Base-by-base conservation (phyloP, 23 tunicate genomes). In the Phallusia fumigata region DNA sequence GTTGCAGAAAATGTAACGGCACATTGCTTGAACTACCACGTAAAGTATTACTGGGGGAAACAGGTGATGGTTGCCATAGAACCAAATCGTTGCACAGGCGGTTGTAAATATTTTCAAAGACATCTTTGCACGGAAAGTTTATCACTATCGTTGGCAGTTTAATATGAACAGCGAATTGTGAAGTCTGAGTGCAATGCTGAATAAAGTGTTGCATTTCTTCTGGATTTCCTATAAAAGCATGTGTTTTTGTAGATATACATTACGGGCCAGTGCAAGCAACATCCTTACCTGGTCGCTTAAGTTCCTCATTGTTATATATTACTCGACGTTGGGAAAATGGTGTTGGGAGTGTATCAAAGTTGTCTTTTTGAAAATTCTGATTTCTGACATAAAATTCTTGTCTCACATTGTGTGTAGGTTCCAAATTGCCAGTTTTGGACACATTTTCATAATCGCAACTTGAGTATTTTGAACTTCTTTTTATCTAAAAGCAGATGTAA, bases 51-150 rank as follows among this genome's bases (percentile, higher is more conserved):
- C 32, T 50, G 19, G 89, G 88, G 58, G 83, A 79, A 0, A 91
- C 82, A 44, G 87, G 87, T 18, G 87, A 76, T 30, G 99, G 99
- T 64, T 81, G 73, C 99, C 99, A 97, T 35, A 97, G 74, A 22
- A 90, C 72, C 77, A 97, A 77, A 73, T 97, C 99, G 47, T 92
- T 92, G 85, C 76, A 80, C 30, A 95, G 65, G 19, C 99, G 65
- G 82, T 97, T 97, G 84, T 92, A 97, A 8, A 97, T 35, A 74
- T 74, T 93, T 80, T 97, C 99, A 86, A 88, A 81, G 52, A 93
- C 89, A 26, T 36, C 19, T 65, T 88, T 93, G 36, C 97, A 97
- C 11, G 75, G 91, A 5, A 89, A 65, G 30, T 52, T 51, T 11
- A 85, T 40, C 8, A 69, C 33, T 0, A 96, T 88, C 10, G 65